phyloP scores from a whole-genome alignment of 2,888 invertebrate genomes.

The Macaria liturata region DNA sequence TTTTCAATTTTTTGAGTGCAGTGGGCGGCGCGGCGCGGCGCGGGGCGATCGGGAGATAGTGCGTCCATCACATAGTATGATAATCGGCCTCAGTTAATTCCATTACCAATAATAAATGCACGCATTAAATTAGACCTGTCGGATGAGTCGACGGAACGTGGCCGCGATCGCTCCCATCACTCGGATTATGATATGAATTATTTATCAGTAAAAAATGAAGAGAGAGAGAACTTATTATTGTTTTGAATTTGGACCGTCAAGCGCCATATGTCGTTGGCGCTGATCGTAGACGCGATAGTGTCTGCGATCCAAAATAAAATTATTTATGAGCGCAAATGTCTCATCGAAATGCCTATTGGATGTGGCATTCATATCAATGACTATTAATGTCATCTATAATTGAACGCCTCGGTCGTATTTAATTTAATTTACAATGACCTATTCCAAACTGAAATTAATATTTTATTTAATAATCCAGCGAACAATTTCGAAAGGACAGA shows the following conservation, averaged over 20 bases:
- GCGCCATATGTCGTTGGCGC: constrained; percentile 58
- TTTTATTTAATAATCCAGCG: constrained; percentile 21
- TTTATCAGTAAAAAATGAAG: constrained; percentile 74
- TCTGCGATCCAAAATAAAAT: constrained; percentile 49
- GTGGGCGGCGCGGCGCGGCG: constrained; percentile 67
- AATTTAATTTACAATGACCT: constrained; percentile 11
- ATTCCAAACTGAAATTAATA: constrained; percentile 12
- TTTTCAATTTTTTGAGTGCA: constrained; percentile 60
- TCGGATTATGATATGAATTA: constrained; percentile 82
- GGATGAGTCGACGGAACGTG: constrained; percentile 77
- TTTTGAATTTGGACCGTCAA: constrained; percentile 71
- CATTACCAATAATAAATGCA: constrained; percentile 83
- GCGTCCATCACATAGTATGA: constrained; percentile 82
- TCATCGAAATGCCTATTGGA: constrained; percentile 38
- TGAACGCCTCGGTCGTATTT: constrained; percentile 13
- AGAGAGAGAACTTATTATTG: constrained; percentile 68
- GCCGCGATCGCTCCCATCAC: constrained; percentile 72
- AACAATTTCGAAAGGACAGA: constrained; percentile 48
- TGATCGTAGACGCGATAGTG: constrained; percentile 60
- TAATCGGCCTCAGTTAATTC: constrained; percentile 82
- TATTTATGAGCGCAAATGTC: constrained; percentile 51
- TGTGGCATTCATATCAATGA: constrained; percentile 38
- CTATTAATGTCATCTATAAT: constrained; percentile 25
- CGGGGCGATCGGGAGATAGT: constrained; percentile 72
- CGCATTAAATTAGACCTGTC: constrained; percentile 81